These are phyloP conservation scores for Troides oblongomaculatus DNA, from an alignment of 2,888 invertebrate genomes.

Conservation along the genomic window DNA sequence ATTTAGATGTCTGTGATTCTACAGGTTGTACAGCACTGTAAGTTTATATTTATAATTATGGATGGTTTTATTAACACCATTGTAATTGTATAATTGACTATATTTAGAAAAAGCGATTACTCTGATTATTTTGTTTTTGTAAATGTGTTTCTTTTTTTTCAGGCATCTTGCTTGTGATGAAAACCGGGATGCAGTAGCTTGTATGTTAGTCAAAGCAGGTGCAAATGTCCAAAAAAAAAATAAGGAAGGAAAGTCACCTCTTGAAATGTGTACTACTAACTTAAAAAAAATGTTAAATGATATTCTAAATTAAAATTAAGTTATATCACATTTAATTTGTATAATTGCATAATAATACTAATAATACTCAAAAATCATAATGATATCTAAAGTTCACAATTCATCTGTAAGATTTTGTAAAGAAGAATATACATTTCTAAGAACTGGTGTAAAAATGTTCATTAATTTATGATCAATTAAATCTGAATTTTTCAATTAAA, in stretches of 20 bases:
- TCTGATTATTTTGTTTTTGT: not conserved
- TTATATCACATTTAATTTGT: not conserved
- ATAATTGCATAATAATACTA: not conserved
- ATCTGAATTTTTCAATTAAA: no score
- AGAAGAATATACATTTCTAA: no score
- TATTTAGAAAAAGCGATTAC: not conserved
- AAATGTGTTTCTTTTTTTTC: conserved; percentile 28
- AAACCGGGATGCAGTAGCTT: conserved; percentile 83
- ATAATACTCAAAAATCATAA: not conserved
- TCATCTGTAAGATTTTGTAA: no score
- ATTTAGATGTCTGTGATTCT: conserved; percentile 82
- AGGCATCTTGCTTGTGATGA: conserved; percentile 92
- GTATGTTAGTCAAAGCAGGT: conserved; percentile 83
- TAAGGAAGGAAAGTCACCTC: conserved; percentile 83
- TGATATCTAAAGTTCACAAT: not conserved
- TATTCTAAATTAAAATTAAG: conserved; percentile 30
- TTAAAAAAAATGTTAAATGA: conserved; percentile 43
- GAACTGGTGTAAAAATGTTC: no score
- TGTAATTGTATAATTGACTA: not conserved
- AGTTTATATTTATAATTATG: conserved; percentile 47
- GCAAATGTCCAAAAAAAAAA: conserved; percentile 81
- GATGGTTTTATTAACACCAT: not conserved
- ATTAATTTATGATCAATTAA: no score
- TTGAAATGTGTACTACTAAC: conserved; percentile 78
- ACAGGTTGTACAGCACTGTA: conserved; percentile 89